Percentiles rank a stretch among this genome's conserved stretches.
These are phyloP conservation scores for Panagrolaimus sp. DNA, from an alignment of 1,140 invertebrate species.

Conservation along the genomic window DNA sequence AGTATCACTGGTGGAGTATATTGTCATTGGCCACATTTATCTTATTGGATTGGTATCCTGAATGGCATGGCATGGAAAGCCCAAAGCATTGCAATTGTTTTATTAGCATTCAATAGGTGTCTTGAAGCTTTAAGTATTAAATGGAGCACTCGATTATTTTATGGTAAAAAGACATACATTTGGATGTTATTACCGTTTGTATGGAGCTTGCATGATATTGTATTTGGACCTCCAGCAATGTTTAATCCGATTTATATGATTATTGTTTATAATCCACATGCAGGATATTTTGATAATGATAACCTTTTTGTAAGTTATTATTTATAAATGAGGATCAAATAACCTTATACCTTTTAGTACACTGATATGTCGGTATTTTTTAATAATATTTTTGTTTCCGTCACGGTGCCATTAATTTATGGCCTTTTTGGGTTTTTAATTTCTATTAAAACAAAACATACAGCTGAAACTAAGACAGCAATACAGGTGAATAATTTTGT, in stretches of 20 bases:
- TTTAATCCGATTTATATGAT: conserved; percentile 19
- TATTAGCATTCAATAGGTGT: conserved; percentile 21
- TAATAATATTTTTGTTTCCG: background rate
- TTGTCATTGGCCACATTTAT: conserved; percentile 25
- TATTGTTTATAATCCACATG: conserved; percentile 21
- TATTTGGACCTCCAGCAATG: background rate
- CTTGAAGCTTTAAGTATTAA: background rate
- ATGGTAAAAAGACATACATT: background rate
- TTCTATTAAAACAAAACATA: background rate
- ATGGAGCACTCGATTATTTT: background rate
- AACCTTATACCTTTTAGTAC: conserved; percentile 1
- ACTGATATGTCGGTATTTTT: background rate
- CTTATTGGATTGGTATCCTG: background rate
- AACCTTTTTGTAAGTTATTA: background rate
- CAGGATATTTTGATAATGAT: conserved; percentile 18
- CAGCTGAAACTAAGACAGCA: background rate
- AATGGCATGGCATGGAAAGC: conserved; percentile 17
- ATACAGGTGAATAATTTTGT: background rate
- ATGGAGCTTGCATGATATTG: background rate
- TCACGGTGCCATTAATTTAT: background rate
- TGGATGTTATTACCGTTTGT: conserved; percentile 10
- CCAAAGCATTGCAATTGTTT: background rate
- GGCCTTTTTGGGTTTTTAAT: background rate
- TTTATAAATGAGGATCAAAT: background rate
- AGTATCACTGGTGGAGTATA: conserved; percentile 23